phyloP scores from a whole-genome alignment of 2,797 vertebrate genomes.

The Cuculus canorus region DNA sequence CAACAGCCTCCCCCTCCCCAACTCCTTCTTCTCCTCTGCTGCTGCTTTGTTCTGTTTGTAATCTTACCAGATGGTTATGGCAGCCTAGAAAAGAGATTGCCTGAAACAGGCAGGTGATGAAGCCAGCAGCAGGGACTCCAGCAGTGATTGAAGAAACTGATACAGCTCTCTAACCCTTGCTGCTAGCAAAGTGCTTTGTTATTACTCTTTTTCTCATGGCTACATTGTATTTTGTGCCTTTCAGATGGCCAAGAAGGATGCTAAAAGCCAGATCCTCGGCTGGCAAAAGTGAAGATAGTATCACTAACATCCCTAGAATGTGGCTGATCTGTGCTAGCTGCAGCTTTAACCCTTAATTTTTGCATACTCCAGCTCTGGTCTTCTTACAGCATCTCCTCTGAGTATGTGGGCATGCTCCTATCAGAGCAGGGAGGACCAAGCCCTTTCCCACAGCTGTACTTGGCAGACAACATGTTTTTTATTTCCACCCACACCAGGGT shows the following conservation, averaged over 20 bases:
- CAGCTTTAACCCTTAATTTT: conserved; percentile 19
- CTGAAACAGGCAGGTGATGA: conserved; percentile 62
- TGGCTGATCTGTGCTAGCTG: neutral
- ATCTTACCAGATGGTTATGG: conserved; percentile 58
- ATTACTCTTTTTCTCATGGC: neutral
- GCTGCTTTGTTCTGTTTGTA: conserved; percentile 64
- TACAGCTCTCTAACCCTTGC: conserved; percentile 13
- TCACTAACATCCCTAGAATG: neutral
- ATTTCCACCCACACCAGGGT: conserved; percentile 37
- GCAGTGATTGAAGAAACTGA: neutral
- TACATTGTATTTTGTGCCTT: neutral
- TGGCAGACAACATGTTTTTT: conserved; percentile 29
- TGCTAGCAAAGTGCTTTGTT: conserved; percentile 25
- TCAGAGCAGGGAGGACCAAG: neutral
- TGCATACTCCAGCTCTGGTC: neutral
- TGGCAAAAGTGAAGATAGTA: neutral
- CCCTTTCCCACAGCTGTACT: conserved; percentile 41
- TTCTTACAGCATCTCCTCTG: neutral
- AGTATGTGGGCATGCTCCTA: neutral
- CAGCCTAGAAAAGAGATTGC: conserved; percentile 51
- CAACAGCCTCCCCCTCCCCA: neutral
- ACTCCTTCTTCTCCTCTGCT: conserved; percentile 13
- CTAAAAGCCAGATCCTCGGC: neutral
- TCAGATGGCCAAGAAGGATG: neutral
- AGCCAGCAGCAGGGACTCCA: conserved; percentile 20